Base-by-base conservation (phyloP, 53 echinoderm and acorn worm species). In the Luidia sarsii region DNA sequence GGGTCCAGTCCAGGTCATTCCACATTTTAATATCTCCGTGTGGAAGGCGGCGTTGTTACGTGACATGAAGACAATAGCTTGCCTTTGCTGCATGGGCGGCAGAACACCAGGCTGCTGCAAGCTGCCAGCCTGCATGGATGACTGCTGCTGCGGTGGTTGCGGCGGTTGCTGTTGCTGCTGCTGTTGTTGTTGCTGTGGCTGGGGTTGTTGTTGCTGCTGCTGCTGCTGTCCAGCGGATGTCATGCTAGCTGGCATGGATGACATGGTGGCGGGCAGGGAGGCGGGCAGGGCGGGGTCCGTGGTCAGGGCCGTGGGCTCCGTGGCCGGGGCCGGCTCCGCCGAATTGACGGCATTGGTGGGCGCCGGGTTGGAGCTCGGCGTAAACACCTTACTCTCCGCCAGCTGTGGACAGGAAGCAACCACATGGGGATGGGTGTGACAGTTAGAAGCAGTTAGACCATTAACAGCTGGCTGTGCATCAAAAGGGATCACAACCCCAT, bases 301-400 rank as follows among this genome's bases (percentile, higher is more conserved):
- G 33, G 71, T 57, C 50, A 86, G 68, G 65, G 51, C 27, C 2
- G 57, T 68, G 18, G 36, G 62, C 61, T 50, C 52, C 24, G 65
- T 24, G 18, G 31, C 67, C 15, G 53, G 41, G 21, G 68, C 10
- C 18, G 51, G 33, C 57, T 67, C 67, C 23, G 35, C 68, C 0
- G 67, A 68, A 48, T 77, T 60, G 60, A 60, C 43, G 29, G 85
- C 8, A 30, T 51, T 48, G 1, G 35, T n/a, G 20, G 77, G 24
- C 15, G 86, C 19, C 43, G 66, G 77, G 60, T 25, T 41, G 15
- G 77, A 41, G 45, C 60, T 80, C 19, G 91, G 83, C 20, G 94
- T 96, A 48, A 90, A 96, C 19, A 96, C 97, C 72, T 93, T 85
- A 57, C 90, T 88, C 68, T 96, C 90, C 32, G 92, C 80, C 65